Percentiles rank a stretch among this genome's conserved stretches.
Evolutionary conservation across 2,113 vertebrate genomes (phyloP).

Genomic region (Burhinus bistriatus): DNA sequence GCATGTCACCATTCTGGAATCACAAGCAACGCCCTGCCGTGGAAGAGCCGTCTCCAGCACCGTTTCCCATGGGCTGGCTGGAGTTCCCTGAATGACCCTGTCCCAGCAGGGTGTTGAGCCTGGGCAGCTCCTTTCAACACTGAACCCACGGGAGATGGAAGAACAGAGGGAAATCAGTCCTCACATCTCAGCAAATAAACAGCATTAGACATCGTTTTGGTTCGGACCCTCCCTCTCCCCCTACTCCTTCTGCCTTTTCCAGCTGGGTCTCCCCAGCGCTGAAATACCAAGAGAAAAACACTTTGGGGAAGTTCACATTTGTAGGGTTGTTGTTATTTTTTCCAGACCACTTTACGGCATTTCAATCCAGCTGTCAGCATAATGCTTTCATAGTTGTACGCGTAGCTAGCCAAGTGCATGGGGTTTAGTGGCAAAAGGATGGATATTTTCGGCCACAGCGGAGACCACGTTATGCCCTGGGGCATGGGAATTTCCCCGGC

Average conservation of each 20-base stretch:
- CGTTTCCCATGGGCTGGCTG: neutral
- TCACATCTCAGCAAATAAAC: rapidly evolving
- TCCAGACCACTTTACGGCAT: neutral
- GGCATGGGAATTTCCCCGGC: neutral
- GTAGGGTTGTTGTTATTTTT: neutral
- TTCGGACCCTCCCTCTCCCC: neutral
- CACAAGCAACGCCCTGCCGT: too few relatives aligned
- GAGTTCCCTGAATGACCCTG: neutral
- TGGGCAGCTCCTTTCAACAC: rapidly evolving
- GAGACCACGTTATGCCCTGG: neutral
- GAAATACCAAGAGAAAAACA: neutral
- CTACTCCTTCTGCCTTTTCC: neutral
- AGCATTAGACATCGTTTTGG: rapidly evolving
- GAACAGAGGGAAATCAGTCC: neutral
- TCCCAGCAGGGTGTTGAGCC: too few relatives aligned
- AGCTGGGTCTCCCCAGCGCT: neutral
- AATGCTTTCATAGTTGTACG: neutral
- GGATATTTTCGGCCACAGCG: neutral
- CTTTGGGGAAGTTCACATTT: neutral
- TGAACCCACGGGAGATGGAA: rapidly evolving
- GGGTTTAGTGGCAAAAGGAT: neutral
- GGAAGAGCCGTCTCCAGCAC: neutral
- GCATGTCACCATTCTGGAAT: rapidly evolving
- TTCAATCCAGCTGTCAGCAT: neutral
- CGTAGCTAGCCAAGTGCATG: neutral